Evolutionary conservation across 2,888 invertebrate species (phyloP).

Genomic region (Steinernema carpocapsae): DNA sequence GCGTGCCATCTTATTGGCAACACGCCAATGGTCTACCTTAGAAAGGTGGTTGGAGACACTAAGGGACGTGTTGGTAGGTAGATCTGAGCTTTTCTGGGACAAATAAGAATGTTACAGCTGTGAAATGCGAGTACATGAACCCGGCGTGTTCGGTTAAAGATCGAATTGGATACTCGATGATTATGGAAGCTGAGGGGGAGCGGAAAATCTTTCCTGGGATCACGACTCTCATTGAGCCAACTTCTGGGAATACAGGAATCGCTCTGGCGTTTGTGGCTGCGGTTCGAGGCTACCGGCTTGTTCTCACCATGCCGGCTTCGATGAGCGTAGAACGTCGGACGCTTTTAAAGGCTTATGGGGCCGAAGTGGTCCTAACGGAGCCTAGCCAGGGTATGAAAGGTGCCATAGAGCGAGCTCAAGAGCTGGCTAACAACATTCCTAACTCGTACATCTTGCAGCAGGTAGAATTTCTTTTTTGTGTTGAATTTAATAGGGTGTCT

Average conservation of each 20-base stretch:
- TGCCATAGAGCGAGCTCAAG: constrained; percentile 61
- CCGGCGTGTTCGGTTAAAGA: constrained; percentile 68
- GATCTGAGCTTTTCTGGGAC: background rate
- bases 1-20: constrained; percentile 59
- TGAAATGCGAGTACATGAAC: constrained; percentile 57
- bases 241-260: constrained; percentile 67
- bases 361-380: constrained; percentile 66
- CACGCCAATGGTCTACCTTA: constrained; percentile 66
- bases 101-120: constrained; percentile 46
- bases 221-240: constrained; percentile 66
- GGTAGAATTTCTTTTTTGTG: constrained; percentile 40
- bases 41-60: constrained; percentile 51
- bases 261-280: constrained; percentile 68
- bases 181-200: constrained; percentile 60
- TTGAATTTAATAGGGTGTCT: constrained; percentile 6
- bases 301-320: constrained; percentile 67
- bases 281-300: constrained; percentile 63
- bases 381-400: constrained; percentile 65
- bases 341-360: constrained; percentile 67
- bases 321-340: constrained; percentile 67
- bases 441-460: constrained; percentile 63
- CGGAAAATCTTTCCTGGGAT: constrained; percentile 56
- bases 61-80: background rate
- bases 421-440: constrained; percentile 57
- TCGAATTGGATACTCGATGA: constrained; percentile 67